Percentiles rank a stretch among this genome's conserved stretches.
Evolutionary conservation across 2,113 vertebrate genomes (phyloP).

Genomic region (Indicator maculatus): DNA sequence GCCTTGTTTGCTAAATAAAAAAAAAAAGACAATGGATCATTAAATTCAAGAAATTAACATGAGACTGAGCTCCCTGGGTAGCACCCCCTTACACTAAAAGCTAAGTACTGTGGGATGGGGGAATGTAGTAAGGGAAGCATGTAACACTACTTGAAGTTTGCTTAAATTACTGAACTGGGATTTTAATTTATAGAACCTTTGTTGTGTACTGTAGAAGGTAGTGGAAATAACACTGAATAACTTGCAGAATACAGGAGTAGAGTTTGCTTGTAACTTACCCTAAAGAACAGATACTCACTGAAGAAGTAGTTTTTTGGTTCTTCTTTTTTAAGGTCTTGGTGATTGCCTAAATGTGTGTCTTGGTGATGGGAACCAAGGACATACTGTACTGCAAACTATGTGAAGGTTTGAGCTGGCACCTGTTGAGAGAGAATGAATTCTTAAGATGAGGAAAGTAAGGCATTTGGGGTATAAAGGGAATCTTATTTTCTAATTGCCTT

Average conservation of each 20-base stretch:
- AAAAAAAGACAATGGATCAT: neutral
- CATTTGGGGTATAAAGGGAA: neutral
- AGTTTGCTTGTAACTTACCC: neutral
- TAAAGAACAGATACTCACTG: neutral
- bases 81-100: neutral
- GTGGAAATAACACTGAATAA: neutral
- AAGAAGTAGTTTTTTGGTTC: neutral
- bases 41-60: neutral
- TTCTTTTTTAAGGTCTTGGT: neutral
- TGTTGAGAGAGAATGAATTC: neutral
- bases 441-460: neutral
- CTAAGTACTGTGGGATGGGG: neutral
- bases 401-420: neutral
- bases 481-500: neutral
- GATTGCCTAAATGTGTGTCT: neutral
- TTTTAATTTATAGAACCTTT: slow-evolving; percentile 15
- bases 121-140: neutral
- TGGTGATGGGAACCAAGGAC: neutral
- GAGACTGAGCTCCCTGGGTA: neutral
- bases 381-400: neutral
- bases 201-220: neutral
- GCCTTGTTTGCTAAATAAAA: neutral
- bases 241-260: neutral
- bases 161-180: slow-evolving; percentile 19
- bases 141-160: neutral